Conservation (phyloP, 2,888 invertebrate genomes). For the Hirudinaria manillensis region DNA sequence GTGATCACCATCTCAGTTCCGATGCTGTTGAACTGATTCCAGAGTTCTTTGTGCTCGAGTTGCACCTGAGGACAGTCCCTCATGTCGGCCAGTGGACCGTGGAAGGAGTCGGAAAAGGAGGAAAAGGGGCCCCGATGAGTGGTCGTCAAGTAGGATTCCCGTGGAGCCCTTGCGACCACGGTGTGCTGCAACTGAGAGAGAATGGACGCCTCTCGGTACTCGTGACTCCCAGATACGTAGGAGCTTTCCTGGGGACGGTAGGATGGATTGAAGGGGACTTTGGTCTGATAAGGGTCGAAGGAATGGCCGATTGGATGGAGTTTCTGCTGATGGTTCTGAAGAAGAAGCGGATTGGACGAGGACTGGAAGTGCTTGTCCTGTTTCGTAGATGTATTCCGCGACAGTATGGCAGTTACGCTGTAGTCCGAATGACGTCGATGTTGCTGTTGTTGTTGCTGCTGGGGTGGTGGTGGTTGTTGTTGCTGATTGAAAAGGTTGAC, state of each 20-base stretch:
- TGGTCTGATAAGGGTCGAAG: background rate
- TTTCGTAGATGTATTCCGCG: slow-evolving; percentile 7
- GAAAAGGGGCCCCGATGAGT: slow-evolving; percentile 19
- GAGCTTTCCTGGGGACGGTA: slow-evolving; percentile 33
- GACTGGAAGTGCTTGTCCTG: background rate
- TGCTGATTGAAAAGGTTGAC: background rate
- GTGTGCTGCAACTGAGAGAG: slow-evolving; percentile 39
- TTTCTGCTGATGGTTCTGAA: slow-evolving; percentile 13
- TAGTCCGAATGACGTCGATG: slow-evolving; percentile 28
- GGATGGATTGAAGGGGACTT: slow-evolving; percentile 32
- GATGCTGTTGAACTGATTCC: slow-evolving; percentile 54
- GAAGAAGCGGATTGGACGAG: background rate
- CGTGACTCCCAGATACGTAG: background rate
- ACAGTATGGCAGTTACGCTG: slow-evolving; percentile 33
- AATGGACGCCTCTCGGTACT: slow-evolving; percentile 31
- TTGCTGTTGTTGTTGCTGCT: background rate
- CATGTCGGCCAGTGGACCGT: slow-evolving; percentile 71
- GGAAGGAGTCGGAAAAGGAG: slow-evolving; percentile 24
- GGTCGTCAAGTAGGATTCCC: slow-evolving; percentile 15
- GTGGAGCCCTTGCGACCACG: slow-evolving; percentile 31
- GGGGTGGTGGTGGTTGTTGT: background rate
- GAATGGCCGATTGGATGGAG: slow-evolving; percentile 20
- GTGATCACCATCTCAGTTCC: slow-evolving; percentile 58
- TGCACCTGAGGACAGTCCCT: slow-evolving; percentile 97
- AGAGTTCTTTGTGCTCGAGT: slow-evolving; percentile 55